Conservation (phyloP, 1,140 invertebrate genomes). For the Macrobrachium rosenbergii region DNA sequence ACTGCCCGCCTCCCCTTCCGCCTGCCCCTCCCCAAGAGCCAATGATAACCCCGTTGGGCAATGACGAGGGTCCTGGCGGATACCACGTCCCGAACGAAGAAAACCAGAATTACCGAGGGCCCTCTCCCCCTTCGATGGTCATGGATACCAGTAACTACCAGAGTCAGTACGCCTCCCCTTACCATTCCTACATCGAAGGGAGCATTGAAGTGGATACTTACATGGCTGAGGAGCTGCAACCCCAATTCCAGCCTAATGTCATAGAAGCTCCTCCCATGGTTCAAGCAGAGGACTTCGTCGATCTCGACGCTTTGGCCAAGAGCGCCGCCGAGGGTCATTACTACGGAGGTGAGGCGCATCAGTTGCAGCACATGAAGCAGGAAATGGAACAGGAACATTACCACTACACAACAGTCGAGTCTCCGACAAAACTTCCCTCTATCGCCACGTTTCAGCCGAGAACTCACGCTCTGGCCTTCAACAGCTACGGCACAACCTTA, state of each 20-base stretch:
- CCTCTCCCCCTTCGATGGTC: slow-evolving; percentile 29
- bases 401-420: slow-evolving; percentile 27
- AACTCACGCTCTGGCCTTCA: slow-evolving; percentile 29
- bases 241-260: slow-evolving; percentile 26
- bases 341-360: slow-evolving; percentile 63
- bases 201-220: slow-evolving; percentile 57
- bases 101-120: slow-evolving; percentile 29
- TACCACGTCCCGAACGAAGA: slow-evolving; percentile 44
- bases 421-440: slow-evolving; percentile 44
- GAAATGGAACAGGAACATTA: slow-evolving; percentile 29
- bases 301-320: slow-evolving; percentile 72
- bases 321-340: slow-evolving; percentile 71
- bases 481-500: slow-evolving; percentile 37
- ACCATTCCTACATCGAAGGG: slow-evolving; percentile 49
- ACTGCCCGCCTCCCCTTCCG: slow-evolving; percentile 26
- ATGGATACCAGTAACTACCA: slow-evolving; percentile 36
- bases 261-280: slow-evolving; percentile 51
- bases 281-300: slow-evolving; percentile 71
- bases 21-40: slow-evolving; percentile 17
- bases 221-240: slow-evolving; percentile 52
- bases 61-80: slow-evolving; percentile 47
- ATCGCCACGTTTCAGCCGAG: slow-evolving; percentile 46
- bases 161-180: slow-evolving; percentile 45
- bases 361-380: neutral
- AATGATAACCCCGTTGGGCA: slow-evolving; percentile 7